Base-by-base conservation (phyloP, 2,113 vertebrate genomes). In the Chlorodrepanis virens region DNA sequence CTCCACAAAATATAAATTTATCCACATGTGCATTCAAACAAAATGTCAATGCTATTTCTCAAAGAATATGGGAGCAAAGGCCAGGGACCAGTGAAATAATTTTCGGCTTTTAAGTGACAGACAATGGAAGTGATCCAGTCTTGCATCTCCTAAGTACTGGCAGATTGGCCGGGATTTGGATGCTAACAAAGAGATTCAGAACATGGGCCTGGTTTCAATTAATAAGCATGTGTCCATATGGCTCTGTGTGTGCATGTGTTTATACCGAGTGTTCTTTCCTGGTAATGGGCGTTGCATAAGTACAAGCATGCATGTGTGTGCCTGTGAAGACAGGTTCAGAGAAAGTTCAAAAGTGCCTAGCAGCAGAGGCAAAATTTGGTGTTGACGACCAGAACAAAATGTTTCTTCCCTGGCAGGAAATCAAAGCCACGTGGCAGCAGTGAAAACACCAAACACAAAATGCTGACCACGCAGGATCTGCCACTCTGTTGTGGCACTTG, bases 81-180 rank as follows among this genome's bases (percentile, higher is more conserved):
- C 72, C 14, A 53, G 60, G 44, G 86, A 31, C 60, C 76, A 95
- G 60, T 5, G 2, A 94, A 94, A 65, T 39, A 78, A 84, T 95
- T 90, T 92, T 90, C 86, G 76, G 65, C 72, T 92, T 95, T 89
- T 75, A 94, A 82, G 86, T 76, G 92, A 79, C 80, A 97, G 94
- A 92, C 83, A 89, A 69, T 87, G 94, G 86, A 95, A 84, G 29
- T 64, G 53, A 94, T 96, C 76, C 90, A 96, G 88, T 69, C 72
- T 92, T 84, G 52, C 72, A 79, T 90, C 52, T 94, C 61, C 9
- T 42, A 75, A 95, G 72, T 86, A 72, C 56, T 92, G 80, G 85
- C 93, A 96, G 86, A 87, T 81, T 89, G 90, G 74, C 76, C 3
- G 10, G 72, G 64, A 90, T 90, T 91, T 96, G 65, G 56, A 84